phyloP scores from a whole-genome alignment of 2,888 invertebrate species.

The Drosophila nigricruria region DNA sequence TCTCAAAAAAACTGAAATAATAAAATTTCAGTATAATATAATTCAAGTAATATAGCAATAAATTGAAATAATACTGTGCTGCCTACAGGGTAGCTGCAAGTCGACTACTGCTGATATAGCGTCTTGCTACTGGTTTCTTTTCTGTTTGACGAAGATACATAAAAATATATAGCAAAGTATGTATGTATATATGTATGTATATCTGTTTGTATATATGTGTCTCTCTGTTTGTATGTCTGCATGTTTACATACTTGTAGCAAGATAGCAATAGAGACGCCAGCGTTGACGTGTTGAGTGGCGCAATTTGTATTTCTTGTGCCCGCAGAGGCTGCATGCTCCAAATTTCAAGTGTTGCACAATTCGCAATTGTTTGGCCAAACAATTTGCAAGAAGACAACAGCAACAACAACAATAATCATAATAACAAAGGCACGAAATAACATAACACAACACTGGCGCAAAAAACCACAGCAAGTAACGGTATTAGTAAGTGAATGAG shows the following conservation, averaged over 20 bases:
- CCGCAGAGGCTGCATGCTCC: slow-evolving; percentile 36
- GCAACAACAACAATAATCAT: background rate
- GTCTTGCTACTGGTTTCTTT: background rate
- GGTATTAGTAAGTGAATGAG: slow-evolving; percentile 13
- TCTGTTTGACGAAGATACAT: slow-evolving; percentile 10
- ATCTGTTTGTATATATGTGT: background rate
- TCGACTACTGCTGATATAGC: background rate
- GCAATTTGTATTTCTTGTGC: slow-evolving; percentile 44
- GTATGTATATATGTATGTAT: background rate
- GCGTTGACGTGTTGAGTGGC: slow-evolving; percentile 48
- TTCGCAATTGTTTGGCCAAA: slow-evolving; percentile 69
- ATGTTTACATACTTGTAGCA: slow-evolving; percentile 12
- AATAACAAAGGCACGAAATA: slow-evolving; percentile 9
- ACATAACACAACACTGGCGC: slow-evolving; percentile 19
- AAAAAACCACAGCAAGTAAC: slow-evolving; percentile 19
- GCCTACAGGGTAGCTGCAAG: slow-evolving; percentile 1
- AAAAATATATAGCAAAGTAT: slow-evolving; percentile 6
- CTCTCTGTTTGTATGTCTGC: background rate
- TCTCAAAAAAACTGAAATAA: background rate
- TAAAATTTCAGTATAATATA: too few relatives aligned
- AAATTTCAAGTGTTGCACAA: slow-evolving; percentile 63
- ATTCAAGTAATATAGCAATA: background rate
- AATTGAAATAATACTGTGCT: too few relatives aligned
- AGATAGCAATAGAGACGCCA: slow-evolving; percentile 18
- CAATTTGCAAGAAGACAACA: slow-evolving; percentile 52